Percentiles rank a stretch among this genome's conserved stretches.
These are phyloP conservation scores for Sebastes kiyomatsui DNA, from an alignment of 2,797 vertebrate species.

Conservation along the genomic window DNA sequence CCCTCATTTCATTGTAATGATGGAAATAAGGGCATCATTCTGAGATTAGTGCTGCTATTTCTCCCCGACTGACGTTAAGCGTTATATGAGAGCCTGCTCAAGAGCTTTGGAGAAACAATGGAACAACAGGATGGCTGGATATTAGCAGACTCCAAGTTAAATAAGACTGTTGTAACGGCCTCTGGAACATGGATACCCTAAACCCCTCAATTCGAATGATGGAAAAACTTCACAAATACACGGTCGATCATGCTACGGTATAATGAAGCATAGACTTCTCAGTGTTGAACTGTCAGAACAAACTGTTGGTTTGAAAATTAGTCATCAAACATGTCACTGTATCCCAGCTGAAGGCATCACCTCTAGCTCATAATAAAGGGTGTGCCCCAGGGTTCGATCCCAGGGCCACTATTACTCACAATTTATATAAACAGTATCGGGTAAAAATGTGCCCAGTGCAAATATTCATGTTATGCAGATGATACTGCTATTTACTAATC, in stretches of 20 bases:
- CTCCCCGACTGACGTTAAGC: conserved; percentile 62
- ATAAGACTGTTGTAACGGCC: background rate
- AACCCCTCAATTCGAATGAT: too few relatives aligned
- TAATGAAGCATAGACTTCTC: background rate
- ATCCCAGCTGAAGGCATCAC: background rate
- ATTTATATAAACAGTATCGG: background rate
- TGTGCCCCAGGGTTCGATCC: background rate
- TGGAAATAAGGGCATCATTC: conserved; percentile 86
- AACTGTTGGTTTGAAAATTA: background rate
- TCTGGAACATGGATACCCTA: background rate
- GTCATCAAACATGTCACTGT: background rate
- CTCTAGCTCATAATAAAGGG: background rate
- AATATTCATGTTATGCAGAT: background rate
- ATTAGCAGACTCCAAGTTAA: background rate
- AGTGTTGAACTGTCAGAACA: background rate
- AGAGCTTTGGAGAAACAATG: conserved; percentile 55
- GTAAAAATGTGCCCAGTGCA: background rate
- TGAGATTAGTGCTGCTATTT: conserved; percentile 77
- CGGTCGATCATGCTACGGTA: background rate
- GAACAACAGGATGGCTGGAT: conserved; percentile 35
- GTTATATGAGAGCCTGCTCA: conserved; percentile 63
- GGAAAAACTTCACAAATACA: too few relatives aligned
- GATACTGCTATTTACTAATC: background rate
- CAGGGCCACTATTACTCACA: background rate
- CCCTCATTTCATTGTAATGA: conserved; percentile 80